Evolutionary conservation across 2,113 vertebrate species (phyloP).

Genomic region (Machaerirhynchus nigripectus): DNA sequence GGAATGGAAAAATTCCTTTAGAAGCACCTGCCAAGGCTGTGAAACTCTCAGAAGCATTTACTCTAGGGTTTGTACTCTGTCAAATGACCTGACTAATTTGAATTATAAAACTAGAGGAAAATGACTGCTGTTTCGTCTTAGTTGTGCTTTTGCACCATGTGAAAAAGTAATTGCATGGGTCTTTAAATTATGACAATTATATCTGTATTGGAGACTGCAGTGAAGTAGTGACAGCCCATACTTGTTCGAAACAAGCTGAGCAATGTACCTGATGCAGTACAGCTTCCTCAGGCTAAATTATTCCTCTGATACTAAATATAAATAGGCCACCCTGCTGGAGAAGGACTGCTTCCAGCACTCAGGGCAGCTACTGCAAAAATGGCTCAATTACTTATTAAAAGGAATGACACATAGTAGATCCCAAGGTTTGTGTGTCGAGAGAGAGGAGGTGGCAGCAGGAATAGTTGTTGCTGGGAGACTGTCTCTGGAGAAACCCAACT

Average conservation of each 20-base stretch:
- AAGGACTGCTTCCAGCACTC: not conserved
- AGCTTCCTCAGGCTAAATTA: not conserved
- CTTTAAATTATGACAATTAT: not conserved
- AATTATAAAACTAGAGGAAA: not conserved
- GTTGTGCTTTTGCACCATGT: not conserved
- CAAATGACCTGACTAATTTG: not conserved
- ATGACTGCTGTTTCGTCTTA: not conserved
- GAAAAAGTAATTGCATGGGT: not conserved
- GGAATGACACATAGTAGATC: not conserved
- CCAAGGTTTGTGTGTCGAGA: not conserved
- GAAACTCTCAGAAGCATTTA: not conserved
- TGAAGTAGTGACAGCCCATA: not conserved
- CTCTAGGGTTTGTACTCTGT: not conserved
- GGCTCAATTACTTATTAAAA: not conserved
- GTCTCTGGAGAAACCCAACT: not conserved
- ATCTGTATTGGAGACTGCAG: not conserved
- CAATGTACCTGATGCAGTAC: not conserved
- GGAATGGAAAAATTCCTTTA: not conserved
- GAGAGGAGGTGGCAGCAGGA: not conserved
- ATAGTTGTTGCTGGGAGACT: not conserved
- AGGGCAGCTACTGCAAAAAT: not conserved
- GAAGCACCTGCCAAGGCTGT: not conserved
- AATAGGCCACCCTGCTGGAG: not conserved
- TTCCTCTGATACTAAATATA: not conserved
- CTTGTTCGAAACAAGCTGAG: not conserved